These are phyloP conservation scores for Lymantria monacha DNA, from an alignment of 2,888 invertebrate species.

Conservation along the genomic window DNA sequence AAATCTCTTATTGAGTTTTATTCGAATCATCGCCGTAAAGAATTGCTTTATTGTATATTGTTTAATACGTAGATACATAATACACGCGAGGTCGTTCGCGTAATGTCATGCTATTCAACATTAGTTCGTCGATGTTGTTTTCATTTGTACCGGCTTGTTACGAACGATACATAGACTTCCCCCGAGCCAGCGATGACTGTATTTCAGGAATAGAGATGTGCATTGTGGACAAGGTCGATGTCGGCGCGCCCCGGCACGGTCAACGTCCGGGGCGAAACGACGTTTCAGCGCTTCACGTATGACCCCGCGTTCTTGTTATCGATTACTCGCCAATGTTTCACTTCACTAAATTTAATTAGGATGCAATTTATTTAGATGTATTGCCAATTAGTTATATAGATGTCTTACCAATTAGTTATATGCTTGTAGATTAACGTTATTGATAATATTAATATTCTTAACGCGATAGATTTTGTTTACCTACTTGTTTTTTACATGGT, in stretches of 20 bases:
- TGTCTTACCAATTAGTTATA: no score
- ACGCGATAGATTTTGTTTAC: no score
- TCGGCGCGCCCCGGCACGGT: conserved; percentile 66
- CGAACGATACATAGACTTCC: conserved; percentile 13
- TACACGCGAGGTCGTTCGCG: conserved; percentile 29
- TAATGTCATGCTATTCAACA: conserved; percentile 23
- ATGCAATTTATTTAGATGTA: conserved; percentile 30
- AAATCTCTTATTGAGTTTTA: conserved; percentile 11
- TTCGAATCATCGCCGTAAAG: conserved; percentile 22
- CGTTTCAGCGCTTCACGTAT: conserved; percentile 58
- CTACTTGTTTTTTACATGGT: no score
- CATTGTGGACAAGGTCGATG: conserved; percentile 62
- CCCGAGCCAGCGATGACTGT: conserved; percentile 14
- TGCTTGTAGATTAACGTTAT: no score
- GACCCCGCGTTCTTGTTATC: conserved; percentile 66
- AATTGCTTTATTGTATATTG: no score
- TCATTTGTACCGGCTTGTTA: conserved; percentile 18
- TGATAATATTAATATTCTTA: no score
- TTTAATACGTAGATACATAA: conserved; percentile 7
- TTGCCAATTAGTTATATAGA: neutral
- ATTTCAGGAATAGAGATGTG: conserved; percentile 33
- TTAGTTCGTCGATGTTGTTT: conserved; percentile 19
- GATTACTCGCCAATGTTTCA: conserved; percentile 65
- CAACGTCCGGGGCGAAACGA: conserved; percentile 67
- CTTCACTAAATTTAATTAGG: conserved; percentile 53